Evolutionary conservation across 2,797 vertebrate genomes (phyloP), one percentile per base, ranked within the genome.

Genomic region (Peromyscus melanophrys): DNA sequence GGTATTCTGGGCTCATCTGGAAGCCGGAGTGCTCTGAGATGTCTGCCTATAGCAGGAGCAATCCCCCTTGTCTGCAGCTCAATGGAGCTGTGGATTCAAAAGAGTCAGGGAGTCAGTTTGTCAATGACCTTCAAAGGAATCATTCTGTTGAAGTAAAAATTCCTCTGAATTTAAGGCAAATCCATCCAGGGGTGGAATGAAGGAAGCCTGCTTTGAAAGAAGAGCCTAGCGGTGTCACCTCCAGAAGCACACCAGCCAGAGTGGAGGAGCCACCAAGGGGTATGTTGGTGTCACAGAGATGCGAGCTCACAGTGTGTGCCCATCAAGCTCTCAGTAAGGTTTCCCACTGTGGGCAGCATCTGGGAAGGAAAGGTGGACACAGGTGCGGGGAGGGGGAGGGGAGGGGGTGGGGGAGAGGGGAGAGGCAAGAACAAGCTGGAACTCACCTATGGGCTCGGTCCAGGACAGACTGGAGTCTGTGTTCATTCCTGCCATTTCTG

Each of bases 81-180:
- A 61, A 29, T 29, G 80, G 13, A 89, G 52, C 83, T 43, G 43
- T 23, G 75, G 75, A 34, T 23, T 57, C 89, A 25, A 13, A 87
- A 3, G 10, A 55, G 71, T 92, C 46, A 78, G 61, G 23, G 71
- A 80, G 69, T 46, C 37, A 23, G 52, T 61, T 73, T 13, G 83
- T 78, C 31, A 34, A 9, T 37, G 92, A 49, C 17, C 59, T 97
- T n/a, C 46, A 63, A 89, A 90, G n/a, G 25, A 57, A 71, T 71
- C 52, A 4, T 59, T 83, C 63, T 77, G n/a, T 23, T 29, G 14
- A 80, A 6, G 90, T 93, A 95, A 81, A 92, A 83, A 86, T 89
- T 61, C 23, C 16, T 49, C 89, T 94, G 82, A 63, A 77, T 90
- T 71, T 95, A 55, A 52, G 95, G 69, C 82, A 95, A 93, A 93